Base-by-base conservation (phyloP, 2,888 invertebrate genomes). In the Pristionchus mayeri region DNA sequence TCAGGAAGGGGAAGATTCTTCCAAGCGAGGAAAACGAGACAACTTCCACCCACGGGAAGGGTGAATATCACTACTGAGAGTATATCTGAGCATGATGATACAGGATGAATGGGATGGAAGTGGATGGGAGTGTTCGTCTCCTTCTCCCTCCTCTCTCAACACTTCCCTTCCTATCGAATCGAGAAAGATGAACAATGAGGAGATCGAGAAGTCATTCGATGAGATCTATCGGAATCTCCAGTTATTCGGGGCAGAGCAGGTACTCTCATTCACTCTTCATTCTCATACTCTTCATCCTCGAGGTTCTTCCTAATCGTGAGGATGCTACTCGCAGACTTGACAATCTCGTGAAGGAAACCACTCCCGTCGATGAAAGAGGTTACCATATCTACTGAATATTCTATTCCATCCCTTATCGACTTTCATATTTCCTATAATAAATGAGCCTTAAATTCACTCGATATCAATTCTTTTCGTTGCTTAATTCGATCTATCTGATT, bases 151-250 rank as follows among this genome's bases (percentile, higher is more conserved):
- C 21, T 67, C 34, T 67, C 67, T 37, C 67, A 34, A 30, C 11
- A 48, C 75, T 27, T 75, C 48, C 11, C 21, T 24, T 34, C 75
- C 75, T 4, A 34, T n/a, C 27, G 75, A 75, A 27, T 75, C 75
- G 4, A 34, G 37, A 37, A 44, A n/a, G 24, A 48, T 63, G 34
- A 50, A 30, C n/a, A 63, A 30, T 18, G 83, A 89, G 18, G 87
- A 88, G 76, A 87, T 89, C 13, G 89, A 88, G 30, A 85, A 85
- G 18, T 87, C 87, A 9, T 89, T 89, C 71, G 89, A 88, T 75
- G 86, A 89, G 44, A 86, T 89, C 9, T 89, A 88, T 67, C 86
- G 86, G 27, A 88, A 89, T 57, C 85, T 89, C 4, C 86, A 88
- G 18, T 86, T 87, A 21, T 88, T 84, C 63, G 88, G 88, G 6